A percentile compares a stretch with the other conserved stretches of the same genome.
Conservation (phyloP, 2,797 vertebrate species). For the Chanos chanos region DNA sequence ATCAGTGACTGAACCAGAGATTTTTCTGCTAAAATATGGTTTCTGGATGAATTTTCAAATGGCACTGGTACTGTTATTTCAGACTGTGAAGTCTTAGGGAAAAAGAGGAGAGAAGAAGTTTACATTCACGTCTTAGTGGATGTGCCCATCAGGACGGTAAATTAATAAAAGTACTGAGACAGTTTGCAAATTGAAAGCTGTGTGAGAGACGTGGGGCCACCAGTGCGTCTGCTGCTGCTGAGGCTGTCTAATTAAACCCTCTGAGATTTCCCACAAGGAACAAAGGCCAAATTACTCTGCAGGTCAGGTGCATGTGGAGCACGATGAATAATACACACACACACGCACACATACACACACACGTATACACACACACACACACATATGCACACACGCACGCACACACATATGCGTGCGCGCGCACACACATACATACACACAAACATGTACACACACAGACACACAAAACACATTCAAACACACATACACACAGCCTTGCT, state of each 20-base stretch:
- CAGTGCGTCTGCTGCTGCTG: constrained; percentile 51
- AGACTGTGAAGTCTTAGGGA: no score
- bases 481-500: no score
- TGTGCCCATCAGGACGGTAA: constrained; percentile 16
- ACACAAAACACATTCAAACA: no score
- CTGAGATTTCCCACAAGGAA: constrained; percentile 65
- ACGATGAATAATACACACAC: constrained; percentile 70
- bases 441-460: no score
- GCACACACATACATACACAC: neutral
- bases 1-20: no score
- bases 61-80: neutral
- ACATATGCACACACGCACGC: no score
- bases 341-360: neutral
- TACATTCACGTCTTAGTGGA: no score
- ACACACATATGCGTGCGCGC: neutral
- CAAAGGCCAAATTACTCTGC: constrained; percentile 63
- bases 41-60: neutral
- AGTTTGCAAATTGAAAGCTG: constrained; percentile 52
- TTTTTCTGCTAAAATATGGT: no score
- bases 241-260: constrained; percentile 73
- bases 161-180: constrained; percentile 15
- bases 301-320: constrained; percentile 64
- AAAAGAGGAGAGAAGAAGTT: no score
- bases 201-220: constrained; percentile 51
- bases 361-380: no score